These are phyloP conservation scores for Galerucella calmariensis DNA, from an alignment of 2,888 invertebrate species.

Conservation along the genomic window DNA sequence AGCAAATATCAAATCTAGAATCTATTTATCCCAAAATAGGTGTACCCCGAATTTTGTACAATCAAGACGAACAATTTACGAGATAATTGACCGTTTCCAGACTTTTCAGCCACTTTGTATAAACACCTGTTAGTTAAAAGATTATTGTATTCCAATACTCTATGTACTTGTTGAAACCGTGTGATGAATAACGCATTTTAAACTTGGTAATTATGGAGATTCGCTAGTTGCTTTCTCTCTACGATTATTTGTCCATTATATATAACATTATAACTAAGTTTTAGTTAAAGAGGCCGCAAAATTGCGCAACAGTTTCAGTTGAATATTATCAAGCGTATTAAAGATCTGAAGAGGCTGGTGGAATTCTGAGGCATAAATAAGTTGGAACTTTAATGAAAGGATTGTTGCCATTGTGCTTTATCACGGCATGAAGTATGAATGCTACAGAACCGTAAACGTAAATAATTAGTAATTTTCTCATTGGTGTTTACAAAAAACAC, in stretches of 20 bases:
- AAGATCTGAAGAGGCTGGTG: slow-evolving; percentile 33
- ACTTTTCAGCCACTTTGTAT: too few relatives aligned
- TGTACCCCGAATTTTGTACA: too few relatives aligned
- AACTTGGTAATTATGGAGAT: slow-evolving; percentile 48
- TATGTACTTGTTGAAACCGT: background rate
- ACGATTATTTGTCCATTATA: slow-evolving; percentile 43
- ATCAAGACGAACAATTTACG: too few relatives aligned
- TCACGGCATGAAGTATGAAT: background rate
- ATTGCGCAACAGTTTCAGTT: slow-evolving; percentile 44
- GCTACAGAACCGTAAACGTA: background rate
- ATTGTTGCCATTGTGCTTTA: slow-evolving; percentile 16
- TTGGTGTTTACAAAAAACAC: background rate
- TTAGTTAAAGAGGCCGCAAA: slow-evolving; percentile 38
- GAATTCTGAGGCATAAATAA: slow-evolving; percentile 35
- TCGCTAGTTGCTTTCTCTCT: slow-evolving; percentile 41
- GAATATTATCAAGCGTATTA: slow-evolving; percentile 35
- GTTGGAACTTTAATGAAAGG: slow-evolving; percentile 32
- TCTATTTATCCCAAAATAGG: too few relatives aligned
- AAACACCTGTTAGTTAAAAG: too few relatives aligned
- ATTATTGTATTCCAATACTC: background rate
- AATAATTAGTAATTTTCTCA: background rate
- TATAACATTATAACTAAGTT: slow-evolving; percentile 42
- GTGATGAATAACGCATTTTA: slow-evolving; percentile 12
- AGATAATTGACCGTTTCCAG: too few relatives aligned
- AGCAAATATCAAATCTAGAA: too few relatives aligned